Evolutionary conservation across 2,888 invertebrate species (phyloP), one percentile per base, ranked within the genome.

Genomic region (Chrysotoxum bicinctum): DNA sequence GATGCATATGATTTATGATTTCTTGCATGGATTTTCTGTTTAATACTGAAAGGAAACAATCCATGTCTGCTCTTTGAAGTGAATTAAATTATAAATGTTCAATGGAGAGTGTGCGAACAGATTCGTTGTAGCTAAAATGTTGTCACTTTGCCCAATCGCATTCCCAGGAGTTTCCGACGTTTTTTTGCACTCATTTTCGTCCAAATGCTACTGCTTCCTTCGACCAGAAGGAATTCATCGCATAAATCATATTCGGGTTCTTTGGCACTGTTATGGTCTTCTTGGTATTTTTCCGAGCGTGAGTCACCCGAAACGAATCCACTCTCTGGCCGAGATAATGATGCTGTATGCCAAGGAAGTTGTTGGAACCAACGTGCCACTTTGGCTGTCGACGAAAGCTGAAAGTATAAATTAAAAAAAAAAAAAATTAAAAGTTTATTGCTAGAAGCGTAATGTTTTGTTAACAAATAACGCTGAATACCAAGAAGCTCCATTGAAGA

Each of bases 361-460:
- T 96, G 94, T 86, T 96, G 95, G 91, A 96, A 96, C 96, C 96
- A 96, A 64, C 96, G 94, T 89, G 96, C 95, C 89, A 96, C 95
- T 93, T 96, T 96, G 82, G 96, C 96, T 87, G 94, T 94, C 73
- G 96, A 95, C 88, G 95, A 95, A 90, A 96, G 93, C 96, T 96
- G 93, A 86, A 90, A 88, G 83, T 40, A 87, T 82, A 83, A 87
- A 87, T 87, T 68, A 76, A 72, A 43, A 16, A 58, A 87, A n/a
- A 76, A 40, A 23, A 62, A 56, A 74, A 58, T 35, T 48, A 62
- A 45, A 75, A 58, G 30, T 56, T 45, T 48, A n/a, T 64, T 48
- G 32, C 21, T 23, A 35, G 21, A 32, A 54, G 40, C 21, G 45
- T 52, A 66, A 48, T 14, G n/a, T 43, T 60, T 64, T 66, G 45